Evolutionary conservation across 1,140 invertebrate genomes (phyloP).

Genomic region (Aphelinus atriplicis): DNA sequence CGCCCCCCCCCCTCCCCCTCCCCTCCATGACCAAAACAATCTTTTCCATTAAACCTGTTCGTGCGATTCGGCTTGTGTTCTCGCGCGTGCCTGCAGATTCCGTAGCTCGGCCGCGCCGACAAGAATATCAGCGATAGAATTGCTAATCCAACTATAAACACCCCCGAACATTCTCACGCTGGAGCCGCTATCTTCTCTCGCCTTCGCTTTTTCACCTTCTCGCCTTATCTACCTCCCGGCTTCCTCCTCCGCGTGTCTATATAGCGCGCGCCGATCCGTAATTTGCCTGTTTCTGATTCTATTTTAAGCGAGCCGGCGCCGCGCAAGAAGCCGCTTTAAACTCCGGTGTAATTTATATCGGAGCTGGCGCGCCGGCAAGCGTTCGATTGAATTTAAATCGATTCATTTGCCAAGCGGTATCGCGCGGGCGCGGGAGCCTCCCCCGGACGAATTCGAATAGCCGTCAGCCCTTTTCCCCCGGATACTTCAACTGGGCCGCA

Average conservation of each 20-base stretch:
- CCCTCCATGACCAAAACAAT: conserved; percentile 49
- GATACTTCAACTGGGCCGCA: too few relatives aligned
- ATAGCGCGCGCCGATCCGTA: conserved; percentile 40
- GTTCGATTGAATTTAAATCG: conserved; percentile 36
- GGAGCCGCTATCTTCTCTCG: conserved; percentile 3
- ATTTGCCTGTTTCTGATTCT: conserved; percentile 29
- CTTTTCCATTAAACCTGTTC: conserved; percentile 48
- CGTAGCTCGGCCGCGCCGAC: conserved; percentile 36
- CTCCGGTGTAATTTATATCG: conserved; percentile 33
- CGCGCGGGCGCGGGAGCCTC: too few relatives aligned
- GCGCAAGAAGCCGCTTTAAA: conserved; percentile 14
- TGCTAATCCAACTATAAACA: conserved; percentile 58
- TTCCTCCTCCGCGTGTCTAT: conserved; percentile 22
- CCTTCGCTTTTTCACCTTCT: conserved; percentile 22
- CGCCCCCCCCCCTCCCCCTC: conserved; percentile 9
- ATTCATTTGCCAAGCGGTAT: conserved; percentile 18
- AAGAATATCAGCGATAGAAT: conserved; percentile 56
- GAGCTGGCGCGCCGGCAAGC: neutral
- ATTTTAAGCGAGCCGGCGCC: conserved; percentile 19
- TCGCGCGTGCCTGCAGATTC: conserved; percentile 43
- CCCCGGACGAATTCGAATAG: conserved; percentile 19
- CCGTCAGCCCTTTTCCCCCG: neutral
- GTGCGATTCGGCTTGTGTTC: conserved; percentile 35
- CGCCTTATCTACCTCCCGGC: conserved; percentile 13
- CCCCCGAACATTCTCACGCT: conserved; percentile 34